A percentile compares a stretch with the other conserved stretches of the same genome.
phyloP scores from a whole-genome alignment of 2,797 vertebrate species.

The Perodicticus potto region DNA sequence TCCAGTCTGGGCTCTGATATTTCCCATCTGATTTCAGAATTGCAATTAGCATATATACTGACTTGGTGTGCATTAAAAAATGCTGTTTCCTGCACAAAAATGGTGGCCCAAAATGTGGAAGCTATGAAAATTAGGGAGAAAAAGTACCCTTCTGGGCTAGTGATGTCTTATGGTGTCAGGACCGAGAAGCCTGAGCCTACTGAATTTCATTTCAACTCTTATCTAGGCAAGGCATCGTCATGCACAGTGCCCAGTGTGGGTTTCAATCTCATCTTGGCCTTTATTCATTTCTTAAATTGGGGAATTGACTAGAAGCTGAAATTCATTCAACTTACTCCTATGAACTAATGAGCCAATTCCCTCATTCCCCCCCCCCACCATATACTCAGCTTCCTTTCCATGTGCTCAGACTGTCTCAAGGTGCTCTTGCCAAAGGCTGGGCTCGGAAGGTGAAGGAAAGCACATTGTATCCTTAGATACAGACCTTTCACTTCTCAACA shows the following conservation, averaged over 20 bases:
- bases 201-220: not conserved
- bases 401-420: accelerated
- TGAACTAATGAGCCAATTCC: not conserved
- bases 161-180: not conserved
- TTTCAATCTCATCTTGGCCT: not conserved
- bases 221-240: not conserved
- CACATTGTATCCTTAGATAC: not conserved
- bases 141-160: not conserved
- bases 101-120: not conserved
- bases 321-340: too few relatives aligned
- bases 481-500: not conserved
- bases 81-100: not conserved
- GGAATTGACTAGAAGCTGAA: not conserved
- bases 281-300: not conserved
- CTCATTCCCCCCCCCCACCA: not conserved
- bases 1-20: not conserved
- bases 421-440: not conserved
- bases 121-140: not conserved
- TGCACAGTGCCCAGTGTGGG: not conserved
- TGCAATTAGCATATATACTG: not conserved
- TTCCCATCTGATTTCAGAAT: not conserved
- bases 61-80: not conserved
- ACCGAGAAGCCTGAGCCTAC: not conserved
- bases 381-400: not conserved
- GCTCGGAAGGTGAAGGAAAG: too few relatives aligned